A percentile compares a stretch with the other conserved stretches of the same genome.
phyloP scores from a whole-genome alignment of 2,797 vertebrate species.

The Scleropages formosus region DNA sequence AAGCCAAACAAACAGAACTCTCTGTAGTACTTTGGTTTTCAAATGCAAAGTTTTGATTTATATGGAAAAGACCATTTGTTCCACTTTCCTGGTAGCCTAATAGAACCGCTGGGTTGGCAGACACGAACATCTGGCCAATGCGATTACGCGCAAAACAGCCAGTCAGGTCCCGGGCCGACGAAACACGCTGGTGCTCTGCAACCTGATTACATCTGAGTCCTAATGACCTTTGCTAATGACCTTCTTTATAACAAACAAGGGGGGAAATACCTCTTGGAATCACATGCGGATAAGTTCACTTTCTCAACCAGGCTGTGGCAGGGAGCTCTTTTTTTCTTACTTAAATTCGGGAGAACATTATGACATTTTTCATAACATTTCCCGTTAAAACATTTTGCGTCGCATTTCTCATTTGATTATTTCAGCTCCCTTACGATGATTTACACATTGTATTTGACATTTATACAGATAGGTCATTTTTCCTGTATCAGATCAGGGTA shows the following conservation, averaged over 20 bases:
- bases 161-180: neutral
- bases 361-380: too few relatives aligned
- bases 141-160: neutral
- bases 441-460: too few relatives aligned
- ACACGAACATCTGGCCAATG: neutral
- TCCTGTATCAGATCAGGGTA: too few relatives aligned
- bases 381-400: too few relatives aligned
- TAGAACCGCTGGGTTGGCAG: neutral
- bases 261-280: neutral
- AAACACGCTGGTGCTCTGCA: neutral
- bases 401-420: too few relatives aligned
- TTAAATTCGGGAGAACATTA: too few relatives aligned
- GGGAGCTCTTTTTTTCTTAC: too few relatives aligned
- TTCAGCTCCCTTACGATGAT: too few relatives aligned
- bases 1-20: slow-evolving; percentile 17
- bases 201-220: neutral
- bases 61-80: neutral
- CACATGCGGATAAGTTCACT: neutral
- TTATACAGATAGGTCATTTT: too few relatives aligned
- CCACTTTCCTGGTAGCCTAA: neutral
- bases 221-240: neutral
- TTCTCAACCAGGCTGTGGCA: neutral
- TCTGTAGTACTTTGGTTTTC: neutral
- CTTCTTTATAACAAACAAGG: neutral
- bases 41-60: neutral